Base-by-base conservation (phyloP, 2,888 invertebrate species). In the Hypolimnas misippus region DNA sequence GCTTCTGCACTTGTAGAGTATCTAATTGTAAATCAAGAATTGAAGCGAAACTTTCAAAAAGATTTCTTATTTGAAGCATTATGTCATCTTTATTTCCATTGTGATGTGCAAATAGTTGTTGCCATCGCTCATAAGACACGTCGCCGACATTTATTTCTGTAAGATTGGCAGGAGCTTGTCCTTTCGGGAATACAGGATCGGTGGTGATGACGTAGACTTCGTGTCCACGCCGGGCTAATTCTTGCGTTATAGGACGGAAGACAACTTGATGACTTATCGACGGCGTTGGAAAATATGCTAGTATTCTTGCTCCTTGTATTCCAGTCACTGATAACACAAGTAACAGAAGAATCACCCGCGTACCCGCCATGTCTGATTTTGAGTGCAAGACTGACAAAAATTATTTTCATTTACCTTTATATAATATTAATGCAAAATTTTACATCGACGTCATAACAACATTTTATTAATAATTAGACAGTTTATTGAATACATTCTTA, bases 201-300 rank as follows among this genome's bases (percentile, higher is more conserved):
- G 89, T 55, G 0, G 89, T 85, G 1, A 86, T 59, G 0, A 87
- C 72, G 0, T 78, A 77, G 0, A 91, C 63, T 52, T 89, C 75
- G 65, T 92, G 91, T 0, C 90, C 90, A 17, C 79, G 72, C 40
- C 66, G 71, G 25, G 75, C 76, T 29, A 91, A 65, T 29, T 81
- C 83, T 17, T 78, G 70, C 16, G 79, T 76, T 1, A 89, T 58
- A 29, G 76, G 72, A 29, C 75, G 83, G 79, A 76, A 74, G 0
- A 70, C 67, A 6, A 64, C 17, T 65, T 70, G 69, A 55, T 70
- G 70, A 60, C 90, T 92, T 46, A 89, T 83, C 0, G 84, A 82
- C 0, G 86, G 79, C 1, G 75, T 71, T 1, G 86, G 76, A 35
- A 83, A 73, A 0, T 84, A 69, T 0, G 72, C 81, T 33, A 89